Percentiles rank a stretch among this genome's conserved stretches.
These are phyloP conservation scores for Poecile montanus DNA, from an alignment of 2,797 vertebrate species.

Conservation along the genomic window DNA sequence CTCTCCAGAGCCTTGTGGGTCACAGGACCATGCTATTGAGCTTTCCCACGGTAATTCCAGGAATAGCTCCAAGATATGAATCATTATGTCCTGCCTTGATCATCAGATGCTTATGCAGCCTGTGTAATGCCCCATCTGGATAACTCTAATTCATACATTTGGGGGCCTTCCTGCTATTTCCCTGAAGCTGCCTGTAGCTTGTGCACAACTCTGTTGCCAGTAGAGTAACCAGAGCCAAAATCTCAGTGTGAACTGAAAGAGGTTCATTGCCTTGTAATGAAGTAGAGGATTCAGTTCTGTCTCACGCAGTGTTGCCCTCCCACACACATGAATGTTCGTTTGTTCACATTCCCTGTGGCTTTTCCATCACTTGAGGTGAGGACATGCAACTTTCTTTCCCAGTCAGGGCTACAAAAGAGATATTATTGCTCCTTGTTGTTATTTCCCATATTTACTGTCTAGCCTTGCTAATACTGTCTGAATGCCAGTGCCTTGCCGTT, in stretches of 20 bases:
- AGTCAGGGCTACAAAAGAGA: neutral
- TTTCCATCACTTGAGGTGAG: neutral
- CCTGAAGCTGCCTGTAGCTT: neutral
- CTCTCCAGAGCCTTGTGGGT: slow-evolving; percentile 6
- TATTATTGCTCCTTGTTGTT: neutral
- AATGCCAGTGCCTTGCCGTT: neutral
- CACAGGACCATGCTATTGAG: neutral
- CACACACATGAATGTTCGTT: neutral
- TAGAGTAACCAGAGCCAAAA: neutral
- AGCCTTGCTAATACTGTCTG: neutral
- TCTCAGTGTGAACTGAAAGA: neutral
- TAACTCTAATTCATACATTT: slow-evolving; percentile 17
- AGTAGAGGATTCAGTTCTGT: neutral
- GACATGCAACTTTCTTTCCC: neutral
- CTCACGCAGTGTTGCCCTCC: neutral
- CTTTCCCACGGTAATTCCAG: slow-evolving; percentile 22
- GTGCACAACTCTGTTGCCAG: neutral
- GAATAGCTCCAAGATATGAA: slow-evolving; percentile 49
- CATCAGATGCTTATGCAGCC: slow-evolving; percentile 14
- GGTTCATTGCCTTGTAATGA: neutral
- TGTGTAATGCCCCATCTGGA: neutral
- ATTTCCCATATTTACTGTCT: neutral
- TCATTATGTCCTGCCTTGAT: slow-evolving; percentile 47
- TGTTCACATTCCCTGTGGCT: neutral
- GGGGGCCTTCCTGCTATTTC: slow-evolving; percentile 36